phyloP scores from a whole-genome alignment of 23 tunicate species.

The Halocynthia roretzi region DNA sequence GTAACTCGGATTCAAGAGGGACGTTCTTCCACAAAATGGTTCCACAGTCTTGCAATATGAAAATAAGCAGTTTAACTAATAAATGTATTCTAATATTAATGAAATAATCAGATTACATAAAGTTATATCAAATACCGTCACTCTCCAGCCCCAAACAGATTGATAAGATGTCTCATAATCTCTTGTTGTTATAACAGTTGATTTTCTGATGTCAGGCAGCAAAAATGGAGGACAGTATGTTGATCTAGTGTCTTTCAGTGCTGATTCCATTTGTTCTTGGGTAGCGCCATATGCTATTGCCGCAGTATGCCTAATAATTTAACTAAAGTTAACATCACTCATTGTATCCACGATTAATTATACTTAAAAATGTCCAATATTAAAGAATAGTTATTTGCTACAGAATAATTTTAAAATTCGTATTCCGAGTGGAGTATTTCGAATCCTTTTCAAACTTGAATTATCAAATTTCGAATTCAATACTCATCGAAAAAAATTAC shows the following conservation, averaged over 20 bases:
- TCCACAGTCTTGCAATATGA: conserved; percentile 4
- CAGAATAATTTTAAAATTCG: too few species aligned
- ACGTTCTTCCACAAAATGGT: conserved; percentile 37
- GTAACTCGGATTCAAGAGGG: conserved; percentile 24
- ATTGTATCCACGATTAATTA: too few species aligned
- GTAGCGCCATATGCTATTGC: conserved; percentile 1
- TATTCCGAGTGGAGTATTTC: too few species aligned
- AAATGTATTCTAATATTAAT: background rate
- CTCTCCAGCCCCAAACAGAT: conserved; percentile 8
- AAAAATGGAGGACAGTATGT: conserved; percentile 18
- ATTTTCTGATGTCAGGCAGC: conserved; percentile 3
- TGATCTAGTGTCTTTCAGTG: conserved; percentile 12
- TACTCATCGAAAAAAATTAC: too few species aligned
- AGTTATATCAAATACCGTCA: background rate
- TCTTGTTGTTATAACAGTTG: conserved; percentile 14
- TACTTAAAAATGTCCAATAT: too few species aligned
- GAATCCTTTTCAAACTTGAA: too few species aligned
- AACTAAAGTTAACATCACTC: too few species aligned
- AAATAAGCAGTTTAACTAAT: background rate
- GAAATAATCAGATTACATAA: background rate
- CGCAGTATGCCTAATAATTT: background rate
- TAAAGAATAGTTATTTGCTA: too few species aligned
- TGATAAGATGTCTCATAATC: conserved; percentile 21
- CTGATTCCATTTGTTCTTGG: conserved; percentile 17
- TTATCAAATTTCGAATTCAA: too few species aligned